Percentiles rank a stretch among this genome's conserved stretches.
Evolutionary conservation across 2,797 vertebrate species (phyloP).

Genomic region (Gallinago stenura): DNA sequence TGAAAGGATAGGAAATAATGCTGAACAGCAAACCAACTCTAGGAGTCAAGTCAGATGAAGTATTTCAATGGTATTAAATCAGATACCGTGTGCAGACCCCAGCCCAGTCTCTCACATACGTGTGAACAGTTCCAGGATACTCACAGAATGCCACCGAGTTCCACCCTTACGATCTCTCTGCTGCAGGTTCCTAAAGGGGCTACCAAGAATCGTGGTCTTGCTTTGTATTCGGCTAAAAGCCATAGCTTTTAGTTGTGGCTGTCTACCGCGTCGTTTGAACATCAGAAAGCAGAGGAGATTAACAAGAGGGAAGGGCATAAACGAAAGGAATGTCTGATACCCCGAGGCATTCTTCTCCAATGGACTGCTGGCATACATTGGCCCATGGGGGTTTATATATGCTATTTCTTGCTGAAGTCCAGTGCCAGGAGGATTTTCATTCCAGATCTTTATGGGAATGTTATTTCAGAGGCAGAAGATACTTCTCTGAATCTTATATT

Average conservation of each 20-base stretch:
- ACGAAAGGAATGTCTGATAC: not conserved
- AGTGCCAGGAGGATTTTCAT: not conserved
- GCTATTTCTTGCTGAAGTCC: not conserved
- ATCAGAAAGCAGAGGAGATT: not conserved
- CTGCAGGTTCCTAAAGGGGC: not conserved
- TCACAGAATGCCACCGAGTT: rapidly evolving
- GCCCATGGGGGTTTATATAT: not conserved
- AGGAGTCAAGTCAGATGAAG: not conserved
- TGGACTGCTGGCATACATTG: not conserved
- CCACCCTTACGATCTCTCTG: not conserved
- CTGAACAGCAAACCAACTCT: not conserved
- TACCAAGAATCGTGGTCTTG: not conserved
- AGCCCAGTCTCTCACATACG: rapidly evolving
- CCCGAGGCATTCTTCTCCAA: not conserved
- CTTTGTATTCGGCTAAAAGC: not conserved
- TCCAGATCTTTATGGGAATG: not conserved
- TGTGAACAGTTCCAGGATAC: not conserved
- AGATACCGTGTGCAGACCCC: not conserved
- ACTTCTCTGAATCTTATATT: not conserved
- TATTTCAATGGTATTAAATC: not conserved
- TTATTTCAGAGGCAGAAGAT: not conserved
- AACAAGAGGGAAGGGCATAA: not conserved
- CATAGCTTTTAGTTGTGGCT: not conserved
- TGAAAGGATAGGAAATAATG: not conserved
- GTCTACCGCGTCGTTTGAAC: not conserved